Percentiles rank a stretch among this genome's conserved stretches.
phyloP scores from a whole-genome alignment of 2,797 vertebrate genomes.

The Adrianichthys oophorus region DNA sequence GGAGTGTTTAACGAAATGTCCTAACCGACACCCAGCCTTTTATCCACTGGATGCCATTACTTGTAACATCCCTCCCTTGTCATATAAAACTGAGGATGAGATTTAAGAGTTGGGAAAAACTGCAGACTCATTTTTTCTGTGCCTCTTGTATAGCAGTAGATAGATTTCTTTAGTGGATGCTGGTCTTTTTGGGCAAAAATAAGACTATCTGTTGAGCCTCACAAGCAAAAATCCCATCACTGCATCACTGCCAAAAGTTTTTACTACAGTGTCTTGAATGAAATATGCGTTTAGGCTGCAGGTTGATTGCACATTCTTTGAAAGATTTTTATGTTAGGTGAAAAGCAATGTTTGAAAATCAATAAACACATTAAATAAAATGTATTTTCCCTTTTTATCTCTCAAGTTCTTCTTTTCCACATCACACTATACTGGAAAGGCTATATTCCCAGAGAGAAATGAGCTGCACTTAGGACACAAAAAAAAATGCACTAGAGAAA shows the following conservation, averaged over 20 bases:
- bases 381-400: slow-evolving; percentile 52
- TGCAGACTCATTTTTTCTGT: slow-evolving; percentile 43
- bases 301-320: slow-evolving; percentile 3
- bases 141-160: slow-evolving; percentile 21
- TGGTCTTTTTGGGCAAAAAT: slow-evolving; percentile 35
- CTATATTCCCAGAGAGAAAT: slow-evolving; percentile 67
- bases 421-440: slow-evolving; percentile 61
- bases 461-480: slow-evolving; percentile 73
- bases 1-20: slow-evolving; percentile 80
- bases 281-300: slow-evolving; percentile 16
- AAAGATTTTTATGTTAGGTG: slow-evolving; percentile 16
- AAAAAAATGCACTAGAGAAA: slow-evolving; percentile 78
- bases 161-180: slow-evolving; percentile 33
- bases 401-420: slow-evolving; percentile 63
- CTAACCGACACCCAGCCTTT: slow-evolving; percentile 41
- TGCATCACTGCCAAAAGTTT: slow-evolving; percentile 28
- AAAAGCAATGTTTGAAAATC: slow-evolving; percentile 34
- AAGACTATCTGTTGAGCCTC: slow-evolving; percentile 35
- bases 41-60: slow-evolving; percentile 24
- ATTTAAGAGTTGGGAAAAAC: slow-evolving; percentile 21
- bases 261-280: slow-evolving; percentile 33
- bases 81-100: slow-evolving; percentile 22
- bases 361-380: slow-evolving; percentile 60
- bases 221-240: slow-evolving; percentile 46
- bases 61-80: slow-evolving; percentile 18